phyloP scores from a whole-genome alignment of 64 coral and sea anemone genomes.

The Montipora capricornis region DNA sequence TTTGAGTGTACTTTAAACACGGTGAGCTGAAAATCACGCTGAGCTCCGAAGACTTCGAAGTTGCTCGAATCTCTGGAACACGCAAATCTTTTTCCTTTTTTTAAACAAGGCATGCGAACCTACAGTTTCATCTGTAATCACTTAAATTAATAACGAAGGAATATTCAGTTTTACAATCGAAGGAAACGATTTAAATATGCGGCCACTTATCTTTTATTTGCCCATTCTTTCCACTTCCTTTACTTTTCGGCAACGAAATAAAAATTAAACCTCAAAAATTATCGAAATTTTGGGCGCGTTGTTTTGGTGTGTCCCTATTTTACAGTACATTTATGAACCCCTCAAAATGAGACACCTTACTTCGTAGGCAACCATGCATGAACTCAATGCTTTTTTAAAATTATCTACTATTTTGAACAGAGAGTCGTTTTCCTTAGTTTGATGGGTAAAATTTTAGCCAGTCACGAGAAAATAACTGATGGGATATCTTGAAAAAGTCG shows the following conservation, averaged over 20 bases:
- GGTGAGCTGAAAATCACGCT: no score
- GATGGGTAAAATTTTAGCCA: neutral
- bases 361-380: neutral
- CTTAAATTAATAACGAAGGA: neutral
- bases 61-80: no score
- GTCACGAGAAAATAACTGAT: neutral
- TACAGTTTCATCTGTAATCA: neutral
- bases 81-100: neutral
- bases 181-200: neutral
- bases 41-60: neutral
- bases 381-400: slow-evolving; percentile 12
- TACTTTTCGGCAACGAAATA: neutral
- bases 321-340: neutral
- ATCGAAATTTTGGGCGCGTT: neutral
- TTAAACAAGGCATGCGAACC: neutral
- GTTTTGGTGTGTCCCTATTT: neutral
- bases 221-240: neutral
- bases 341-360: neutral
- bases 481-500: neutral
- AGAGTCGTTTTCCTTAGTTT: no score
- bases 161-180: neutral
- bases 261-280: neutral
- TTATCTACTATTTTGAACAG: no score
- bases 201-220: neutral
- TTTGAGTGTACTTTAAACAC: neutral